These are phyloP conservation scores for Nothobranchius furzeri DNA, from an alignment of 2,113 vertebrate genomes.

Conservation along the genomic window DNA sequence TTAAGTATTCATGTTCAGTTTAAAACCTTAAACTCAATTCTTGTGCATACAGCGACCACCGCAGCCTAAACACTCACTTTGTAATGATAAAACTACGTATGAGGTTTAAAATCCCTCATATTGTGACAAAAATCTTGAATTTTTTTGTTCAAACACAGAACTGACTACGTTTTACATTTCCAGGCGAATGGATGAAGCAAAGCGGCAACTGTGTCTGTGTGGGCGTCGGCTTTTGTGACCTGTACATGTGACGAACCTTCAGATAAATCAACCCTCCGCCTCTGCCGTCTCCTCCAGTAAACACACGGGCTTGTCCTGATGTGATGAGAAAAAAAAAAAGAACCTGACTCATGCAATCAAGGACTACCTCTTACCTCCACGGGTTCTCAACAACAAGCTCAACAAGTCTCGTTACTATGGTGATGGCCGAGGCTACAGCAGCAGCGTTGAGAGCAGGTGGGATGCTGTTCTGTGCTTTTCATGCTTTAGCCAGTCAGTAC, in stretches of 20 bases:
- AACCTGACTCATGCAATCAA: conserved; percentile 48
- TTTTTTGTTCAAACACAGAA: neutral
- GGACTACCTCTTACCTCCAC: conserved; percentile 39
- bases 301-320: conserved; percentile 28
- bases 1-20: neutral
- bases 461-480: no score
- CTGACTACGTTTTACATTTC: neutral
- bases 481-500: conserved; percentile 1
- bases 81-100: no score
- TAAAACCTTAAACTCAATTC: neutral
- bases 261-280: neutral
- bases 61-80: no score
- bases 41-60: neutral
- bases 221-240: conserved; percentile 9
- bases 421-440: conserved; percentile 34
- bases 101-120: no score
- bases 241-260: conserved; percentile 13
- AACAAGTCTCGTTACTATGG: conserved; percentile 62
- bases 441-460: conserved; percentile 15
- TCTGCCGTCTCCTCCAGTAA: conserved; percentile 20
- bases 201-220: neutral
- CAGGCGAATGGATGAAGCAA: neutral
- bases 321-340: conserved; percentile 2
- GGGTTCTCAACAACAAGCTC: conserved; percentile 36
- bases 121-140: neutral